Evolutionary conservation across 2,888 invertebrate genomes (phyloP), one percentile per base, ranked within the genome.

Genomic region (Parnassius glacialis): DNA sequence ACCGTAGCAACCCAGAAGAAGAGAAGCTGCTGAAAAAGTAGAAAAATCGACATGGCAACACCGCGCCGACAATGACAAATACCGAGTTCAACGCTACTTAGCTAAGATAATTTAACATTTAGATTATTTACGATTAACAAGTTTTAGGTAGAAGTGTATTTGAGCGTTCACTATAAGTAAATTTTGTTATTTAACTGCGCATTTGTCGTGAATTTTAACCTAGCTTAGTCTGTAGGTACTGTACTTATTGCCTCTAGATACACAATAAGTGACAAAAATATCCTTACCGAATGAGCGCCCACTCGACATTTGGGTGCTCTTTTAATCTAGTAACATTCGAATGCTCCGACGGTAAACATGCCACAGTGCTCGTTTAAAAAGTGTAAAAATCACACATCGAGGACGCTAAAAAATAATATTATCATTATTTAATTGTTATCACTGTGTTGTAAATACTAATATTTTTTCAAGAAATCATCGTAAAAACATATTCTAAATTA

Each of bases 21-120:
- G 89, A 90, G 55, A 84, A 79, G 64, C 77, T 90, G 25, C 75
- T 90, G 10, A 87, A 85, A 60, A 81, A 87, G 75, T 85, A 85
- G 78, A 63, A 85, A 78, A 63, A 56, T 54, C 62, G 51, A 57
- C 50, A 61, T 60, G 62, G 74, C 74, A 76, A 76, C 76, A 71
- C 65, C 67, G 63, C 57, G 60, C 62, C 54, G 44, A 57, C 57
- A 63, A 59, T 61, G 57, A 64, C 60, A 57, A 61, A 57, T 12
- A 50, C 25, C n/a, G 42, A 53, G 47, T 57, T 52, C 50, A 55
- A 50, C 61, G 52, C 55, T 51, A n/a, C 48, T 11, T 52, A 42
- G 47, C 20, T 47, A 53, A 48, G 43, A 20, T 54, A 34, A 52
- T 45, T 48, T 52, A 52, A 48, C 13, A 48, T 48, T 9, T 48